A percentile compares a stretch with the other conserved stretches of the same genome.
Evolutionary conservation across 2,113 vertebrate species (phyloP).

Genomic region (Notiomystis cincta): DNA sequence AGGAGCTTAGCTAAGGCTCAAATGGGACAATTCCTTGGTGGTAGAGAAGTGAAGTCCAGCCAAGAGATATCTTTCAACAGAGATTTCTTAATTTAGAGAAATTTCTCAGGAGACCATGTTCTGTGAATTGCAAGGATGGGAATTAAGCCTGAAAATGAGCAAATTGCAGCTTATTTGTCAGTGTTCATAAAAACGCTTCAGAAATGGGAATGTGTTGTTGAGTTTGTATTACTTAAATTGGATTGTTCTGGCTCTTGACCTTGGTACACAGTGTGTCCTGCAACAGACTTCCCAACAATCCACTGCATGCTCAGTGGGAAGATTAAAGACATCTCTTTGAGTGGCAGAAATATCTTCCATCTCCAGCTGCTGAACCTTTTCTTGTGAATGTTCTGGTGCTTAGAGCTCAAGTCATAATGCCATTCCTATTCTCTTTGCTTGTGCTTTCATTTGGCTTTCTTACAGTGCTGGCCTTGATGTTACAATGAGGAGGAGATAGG

Average conservation of each 20-base stretch:
- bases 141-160: neutral
- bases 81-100: neutral
- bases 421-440: neutral
- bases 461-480: neutral
- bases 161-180: neutral
- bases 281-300: neutral
- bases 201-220: neutral
- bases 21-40: neutral
- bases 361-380: neutral
- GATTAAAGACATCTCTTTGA: neutral
- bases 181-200: neutral
- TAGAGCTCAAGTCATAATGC: neutral
- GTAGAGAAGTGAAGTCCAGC: neutral
- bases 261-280: neutral
- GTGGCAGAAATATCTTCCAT: neutral
- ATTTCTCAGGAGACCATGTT: neutral
- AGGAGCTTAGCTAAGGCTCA: neutral
- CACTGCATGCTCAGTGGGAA: neutral
- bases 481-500: fast-evolving
- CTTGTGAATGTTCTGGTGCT: neutral
- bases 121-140: neutral
- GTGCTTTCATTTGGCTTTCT: neutral
- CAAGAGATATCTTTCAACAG: neutral
- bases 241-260: neutral
- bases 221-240: neutral